Base-by-base conservation (phyloP, 2,797 vertebrate genomes). In the Hypotaenidia philippensis region DNA sequence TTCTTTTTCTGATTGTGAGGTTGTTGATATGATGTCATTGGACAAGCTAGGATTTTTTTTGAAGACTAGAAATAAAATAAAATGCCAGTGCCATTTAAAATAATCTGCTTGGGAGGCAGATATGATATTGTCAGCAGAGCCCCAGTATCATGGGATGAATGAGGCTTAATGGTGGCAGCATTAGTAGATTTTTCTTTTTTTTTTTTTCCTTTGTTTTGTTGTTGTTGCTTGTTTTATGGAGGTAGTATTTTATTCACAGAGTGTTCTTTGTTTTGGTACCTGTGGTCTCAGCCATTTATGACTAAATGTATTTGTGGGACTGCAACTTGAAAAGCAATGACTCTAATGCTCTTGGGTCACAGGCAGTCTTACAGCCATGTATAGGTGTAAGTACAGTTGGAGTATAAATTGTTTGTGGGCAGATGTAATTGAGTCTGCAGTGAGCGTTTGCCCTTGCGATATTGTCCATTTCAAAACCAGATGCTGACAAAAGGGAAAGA, bases 371-470 rank as follows among this genome's bases (percentile, higher is more conserved):
- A 66, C 6, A 84, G 17, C 38, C 5, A 3, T 0, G 0, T 40
- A 36, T 0, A 0, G 31, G 41, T 11, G 0, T 44, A 45, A 56
- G 34, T 78, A 64, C 10, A 63, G 13, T 18, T 63, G 32, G 40
- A 80, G 19, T 53, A 31, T 56, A 23, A 64, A 38, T 53, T 90
- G 32, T 45, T 59, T n/a, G 26, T 77, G 45, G n/a, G 66, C 47
- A 71, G 40, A 36, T 45, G 29, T 25, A 72, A 26, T 60, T 83
- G 29, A 3, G 8, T 49, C 56, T 79, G 25, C 29, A 60, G 53
- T 47, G 55, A 82, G 5, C 2, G 3, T 80, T 70, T 87, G 49
- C 25, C 60, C 44, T 63, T 66, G 18, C 2, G 6, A 27, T 66
- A 11, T 26, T 80, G 36, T 52, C 53, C 13, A 1, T 83, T 94